Percentiles rank a stretch among this genome's conserved stretches.
phyloP scores from a whole-genome alignment of 2,888 invertebrate species.

The Griposia aprilina region DNA sequence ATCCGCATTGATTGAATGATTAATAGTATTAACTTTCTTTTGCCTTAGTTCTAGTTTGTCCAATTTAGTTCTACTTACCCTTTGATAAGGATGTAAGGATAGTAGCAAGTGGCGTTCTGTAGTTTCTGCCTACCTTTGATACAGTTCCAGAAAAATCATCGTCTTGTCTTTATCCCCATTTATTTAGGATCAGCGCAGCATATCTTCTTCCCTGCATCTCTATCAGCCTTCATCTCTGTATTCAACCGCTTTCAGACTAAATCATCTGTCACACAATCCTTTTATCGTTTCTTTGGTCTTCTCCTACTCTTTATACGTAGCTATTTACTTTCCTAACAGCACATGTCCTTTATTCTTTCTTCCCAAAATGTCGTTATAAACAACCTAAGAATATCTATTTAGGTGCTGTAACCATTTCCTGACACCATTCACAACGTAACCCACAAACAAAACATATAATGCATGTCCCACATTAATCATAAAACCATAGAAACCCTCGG shows the following conservation, averaged over 20 bases:
- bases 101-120: not conserved
- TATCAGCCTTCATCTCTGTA: too few species aligned
- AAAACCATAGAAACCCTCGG: slow-evolving; percentile 22
- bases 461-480: slow-evolving; percentile 56
- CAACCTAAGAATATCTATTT: not conserved
- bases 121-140: not conserved
- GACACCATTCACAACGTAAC: slow-evolving; percentile 21
- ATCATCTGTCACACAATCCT: not conserved
- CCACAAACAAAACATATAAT: slow-evolving; percentile 60
- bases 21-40: slow-evolving; percentile 16
- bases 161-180: not conserved
- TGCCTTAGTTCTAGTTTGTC: not conserved
- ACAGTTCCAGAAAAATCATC: not conserved
- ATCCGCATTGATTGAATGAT: slow-evolving; percentile 30
- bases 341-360: not conserved
- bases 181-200: not conserved
- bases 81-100: not conserved
- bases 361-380: not conserved
- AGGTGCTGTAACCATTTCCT: slow-evolving; percentile 12
- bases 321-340: not conserved
- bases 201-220: not conserved
- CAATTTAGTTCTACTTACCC: not conserved
- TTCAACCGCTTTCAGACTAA: not conserved
- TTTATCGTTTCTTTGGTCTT: not conserved
- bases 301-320: not conserved